Conservation (phyloP, 2,797 vertebrate genomes). For the Enteromius afrohamiltoni region DNA sequence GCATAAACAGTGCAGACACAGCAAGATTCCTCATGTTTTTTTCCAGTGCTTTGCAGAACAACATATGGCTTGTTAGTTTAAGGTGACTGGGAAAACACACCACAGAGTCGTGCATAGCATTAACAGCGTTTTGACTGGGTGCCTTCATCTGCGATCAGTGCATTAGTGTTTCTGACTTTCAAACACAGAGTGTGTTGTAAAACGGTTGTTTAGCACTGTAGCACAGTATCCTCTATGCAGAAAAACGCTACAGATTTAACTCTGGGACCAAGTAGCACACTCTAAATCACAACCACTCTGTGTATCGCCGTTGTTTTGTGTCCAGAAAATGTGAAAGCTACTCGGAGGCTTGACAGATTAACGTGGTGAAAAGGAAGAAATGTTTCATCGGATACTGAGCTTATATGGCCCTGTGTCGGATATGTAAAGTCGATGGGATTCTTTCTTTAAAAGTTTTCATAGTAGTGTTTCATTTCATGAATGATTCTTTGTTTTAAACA, state of each 20-base stretch:
- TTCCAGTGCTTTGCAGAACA: constrained; percentile 42
- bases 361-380: constrained; percentile 28
- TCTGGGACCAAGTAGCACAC: constrained; percentile 44
- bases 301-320: constrained; percentile 53
- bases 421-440: not conserved
- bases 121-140: constrained; percentile 59
- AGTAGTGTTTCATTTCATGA: not conserved
- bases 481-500: not conserved
- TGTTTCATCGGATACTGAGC: constrained; percentile 5
- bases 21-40: constrained; percentile 22
- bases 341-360: constrained; percentile 41
- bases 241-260: constrained; percentile 38
- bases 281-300: constrained; percentile 47
- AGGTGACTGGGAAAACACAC: constrained; percentile 46
- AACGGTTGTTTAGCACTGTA: constrained; percentile 52
- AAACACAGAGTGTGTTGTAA: constrained; percentile 48
- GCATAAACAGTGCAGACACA: constrained; percentile 35
- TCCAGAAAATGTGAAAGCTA: constrained; percentile 40
- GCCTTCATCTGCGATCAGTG: constrained; percentile 43
- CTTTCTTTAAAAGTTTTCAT: not conserved
- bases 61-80: constrained; percentile 61
- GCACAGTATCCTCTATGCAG: constrained; percentile 44
- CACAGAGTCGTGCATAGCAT: constrained; percentile 50
- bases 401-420: constrained; percentile 3
- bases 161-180: constrained; percentile 42